Evolutionary conservation across 2,113 vertebrate species (phyloP).

Genomic region (Corvus hawaiiensis): DNA sequence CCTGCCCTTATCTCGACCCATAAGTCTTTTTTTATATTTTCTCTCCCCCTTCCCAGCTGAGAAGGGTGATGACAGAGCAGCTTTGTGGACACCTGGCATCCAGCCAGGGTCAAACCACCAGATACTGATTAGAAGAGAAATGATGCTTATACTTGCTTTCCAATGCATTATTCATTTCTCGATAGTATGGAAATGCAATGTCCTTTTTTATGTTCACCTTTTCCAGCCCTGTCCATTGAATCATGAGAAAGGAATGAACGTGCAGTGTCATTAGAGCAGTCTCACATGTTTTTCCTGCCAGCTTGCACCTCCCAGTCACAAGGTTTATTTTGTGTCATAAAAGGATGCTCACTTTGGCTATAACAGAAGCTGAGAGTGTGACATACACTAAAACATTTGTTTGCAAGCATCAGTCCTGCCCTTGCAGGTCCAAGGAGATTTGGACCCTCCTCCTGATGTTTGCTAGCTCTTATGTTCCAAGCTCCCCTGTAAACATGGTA

Average conservation of each 20-base stretch:
- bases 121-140: conserved; percentile 76
- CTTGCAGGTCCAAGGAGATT: background rate
- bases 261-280: background rate
- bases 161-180: conserved; percentile 61
- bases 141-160: conserved; percentile 54
- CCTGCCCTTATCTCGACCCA: background rate
- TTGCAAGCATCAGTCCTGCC: background rate
- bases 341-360: background rate
- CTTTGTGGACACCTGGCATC: background rate
- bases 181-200: background rate
- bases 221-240: background rate
- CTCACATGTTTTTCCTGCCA: background rate
- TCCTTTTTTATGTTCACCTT: background rate
- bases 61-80: background rate
- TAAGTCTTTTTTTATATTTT: background rate
- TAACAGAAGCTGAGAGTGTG: background rate
- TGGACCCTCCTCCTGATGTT: background rate
- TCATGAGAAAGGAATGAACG: background rate
- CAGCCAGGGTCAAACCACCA: background rate
- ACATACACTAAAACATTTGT: background rate
- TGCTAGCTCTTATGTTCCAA: background rate
- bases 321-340: background rate
- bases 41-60: background rate
- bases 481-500: background rate
- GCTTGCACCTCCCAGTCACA: background rate